phyloP scores from a whole-genome alignment of 2,888 invertebrate genomes.

The Unio pictorum region DNA sequence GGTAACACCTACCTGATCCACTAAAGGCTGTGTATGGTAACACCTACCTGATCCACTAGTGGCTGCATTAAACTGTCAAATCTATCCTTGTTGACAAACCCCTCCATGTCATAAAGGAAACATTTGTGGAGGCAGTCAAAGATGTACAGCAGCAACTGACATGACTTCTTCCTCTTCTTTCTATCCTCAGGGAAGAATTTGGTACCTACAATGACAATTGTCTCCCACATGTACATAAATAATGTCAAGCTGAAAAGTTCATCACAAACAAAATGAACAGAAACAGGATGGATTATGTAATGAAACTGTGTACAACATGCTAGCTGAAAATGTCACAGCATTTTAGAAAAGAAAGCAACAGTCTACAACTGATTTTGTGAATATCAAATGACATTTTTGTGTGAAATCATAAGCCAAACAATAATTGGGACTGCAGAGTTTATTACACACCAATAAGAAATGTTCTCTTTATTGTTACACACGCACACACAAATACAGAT shows the following conservation, averaged over 20 bases:
- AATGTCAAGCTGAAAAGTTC: conserved; percentile 1
- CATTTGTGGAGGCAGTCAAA: conserved; percentile 83
- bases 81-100: conserved; percentile 87
- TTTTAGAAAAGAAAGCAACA: too few relatives aligned
- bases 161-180: conserved; percentile 73
- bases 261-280: neutral
- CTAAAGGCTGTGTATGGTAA: neutral
- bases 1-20: too few relatives aligned
- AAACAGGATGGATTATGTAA: too few relatives aligned
- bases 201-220: conserved; percentile 40
- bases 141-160: conserved; percentile 81
- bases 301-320: too few relatives aligned
- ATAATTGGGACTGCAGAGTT: too few relatives aligned
- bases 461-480: too few relatives aligned
- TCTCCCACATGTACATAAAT: neutral
- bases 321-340: too few relatives aligned
- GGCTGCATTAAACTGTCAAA: conserved; percentile 90
- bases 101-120: conserved; percentile 87
- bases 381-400: too few relatives aligned
- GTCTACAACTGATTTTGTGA: too few relatives aligned
- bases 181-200: conserved; percentile 53
- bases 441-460: too few relatives aligned
- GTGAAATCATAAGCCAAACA: too few relatives aligned
- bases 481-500: too few relatives aligned
- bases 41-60: conserved; percentile 84